Evolutionary conservation across 2,113 vertebrate species (phyloP).

Genomic region (Callorhinus ursinus): DNA sequence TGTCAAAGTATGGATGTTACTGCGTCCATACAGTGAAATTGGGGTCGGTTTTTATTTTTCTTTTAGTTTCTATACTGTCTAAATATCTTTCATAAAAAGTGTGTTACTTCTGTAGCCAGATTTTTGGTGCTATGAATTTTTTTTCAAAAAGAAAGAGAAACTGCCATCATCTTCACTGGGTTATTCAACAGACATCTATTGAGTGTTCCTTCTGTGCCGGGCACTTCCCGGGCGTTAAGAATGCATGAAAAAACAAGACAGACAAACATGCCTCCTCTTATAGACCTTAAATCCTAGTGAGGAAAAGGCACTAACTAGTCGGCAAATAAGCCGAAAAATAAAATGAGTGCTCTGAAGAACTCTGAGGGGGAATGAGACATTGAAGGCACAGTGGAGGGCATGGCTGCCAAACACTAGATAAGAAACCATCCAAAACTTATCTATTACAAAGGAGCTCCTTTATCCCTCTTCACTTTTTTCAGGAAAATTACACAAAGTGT

Average conservation of each 20-base stretch:
- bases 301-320: not conserved
- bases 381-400: not conserved
- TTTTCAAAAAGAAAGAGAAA: not conserved
- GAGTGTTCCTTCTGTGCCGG: too few species aligned
- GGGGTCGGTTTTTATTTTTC: not conserved
- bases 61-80: not conserved
- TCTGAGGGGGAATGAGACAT: not conserved
- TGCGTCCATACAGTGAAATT: not conserved
- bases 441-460: not conserved
- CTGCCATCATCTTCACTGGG: too few species aligned
- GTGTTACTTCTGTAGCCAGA: not conserved
- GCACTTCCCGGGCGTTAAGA: not conserved
- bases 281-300: not conserved
- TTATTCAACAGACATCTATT: not conserved
- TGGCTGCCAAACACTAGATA: not conserved
- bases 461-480: not conserved
- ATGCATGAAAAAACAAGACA: not conserved
- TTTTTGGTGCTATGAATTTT: not conserved
- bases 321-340: not conserved
- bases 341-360: not conserved
- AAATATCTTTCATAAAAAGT: not conserved
- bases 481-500: not conserved
- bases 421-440: not conserved
- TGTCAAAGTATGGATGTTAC: not conserved
- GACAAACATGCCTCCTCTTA: not conserved